phyloP scores from a whole-genome alignment of 2,888 invertebrate species.

The Drosophila maculinotata region DNA sequence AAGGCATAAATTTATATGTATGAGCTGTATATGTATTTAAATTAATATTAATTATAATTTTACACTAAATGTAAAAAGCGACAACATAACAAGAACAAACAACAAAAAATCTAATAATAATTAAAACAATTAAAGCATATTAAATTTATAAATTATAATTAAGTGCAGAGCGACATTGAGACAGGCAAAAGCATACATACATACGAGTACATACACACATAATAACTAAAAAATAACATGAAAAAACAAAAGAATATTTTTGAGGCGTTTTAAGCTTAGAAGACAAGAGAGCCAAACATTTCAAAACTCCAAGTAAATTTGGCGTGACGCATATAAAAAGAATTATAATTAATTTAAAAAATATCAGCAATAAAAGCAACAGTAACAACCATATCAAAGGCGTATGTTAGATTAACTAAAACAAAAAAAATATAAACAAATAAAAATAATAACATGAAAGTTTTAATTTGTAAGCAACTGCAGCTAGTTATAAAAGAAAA shows the following conservation, averaged over 20 bases:
- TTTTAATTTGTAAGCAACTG: slow-evolving; percentile 43
- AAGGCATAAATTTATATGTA: slow-evolving; percentile 78
- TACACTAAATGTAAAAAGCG: slow-evolving; percentile 77
- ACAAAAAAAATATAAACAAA: slow-evolving; percentile 43
- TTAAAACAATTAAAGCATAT: slow-evolving; percentile 50
- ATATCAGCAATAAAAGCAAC: slow-evolving; percentile 84
- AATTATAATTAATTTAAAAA: slow-evolving; percentile 42
- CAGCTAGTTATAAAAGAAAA: slow-evolving; percentile 43
- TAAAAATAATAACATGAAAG: slow-evolving; percentile 38
- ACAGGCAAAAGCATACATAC: slow-evolving; percentile 39
- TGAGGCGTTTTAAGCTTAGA: slow-evolving; percentile 77
- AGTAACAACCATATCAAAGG: slow-evolving; percentile 83
- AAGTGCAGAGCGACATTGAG: slow-evolving; percentile 53
- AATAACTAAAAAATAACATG: slow-evolving; percentile 21
- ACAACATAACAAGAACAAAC: slow-evolving; percentile 41
- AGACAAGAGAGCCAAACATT: slow-evolving; percentile 74
- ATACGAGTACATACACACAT: slow-evolving; percentile 11
- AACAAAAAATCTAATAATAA: slow-evolving; percentile 32
- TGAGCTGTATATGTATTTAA: slow-evolving; percentile 79
- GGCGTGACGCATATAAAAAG: slow-evolving; percentile 64
- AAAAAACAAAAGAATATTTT: slow-evolving; percentile 63
- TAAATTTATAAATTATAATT: slow-evolving; percentile 53
- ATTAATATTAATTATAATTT: slow-evolving; percentile 76
- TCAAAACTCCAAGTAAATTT: slow-evolving; percentile 73
- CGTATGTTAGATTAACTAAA: slow-evolving; percentile 80